Percentiles rank a stretch among this genome's conserved stretches.
These are phyloP conservation scores for Choristoneura rosaceana DNA, from an alignment of 2,888 invertebrate genomes.

Conservation along the genomic window DNA sequence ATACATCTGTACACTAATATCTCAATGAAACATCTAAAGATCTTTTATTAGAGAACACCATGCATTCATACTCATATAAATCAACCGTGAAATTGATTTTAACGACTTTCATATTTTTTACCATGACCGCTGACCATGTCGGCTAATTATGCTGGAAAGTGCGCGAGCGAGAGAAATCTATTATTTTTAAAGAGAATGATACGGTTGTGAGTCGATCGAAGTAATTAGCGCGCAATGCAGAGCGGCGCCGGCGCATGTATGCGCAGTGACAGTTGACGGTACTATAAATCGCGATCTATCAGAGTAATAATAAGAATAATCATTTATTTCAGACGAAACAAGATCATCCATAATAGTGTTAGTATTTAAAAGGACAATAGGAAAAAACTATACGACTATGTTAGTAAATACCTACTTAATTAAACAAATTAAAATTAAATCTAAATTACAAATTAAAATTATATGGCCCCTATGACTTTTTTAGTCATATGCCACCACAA, in stretches of 20 bases:
- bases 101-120: constrained; percentile 48
- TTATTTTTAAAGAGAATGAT: constrained; percentile 43
- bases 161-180: constrained; percentile 48
- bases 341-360: no score
- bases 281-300: no score
- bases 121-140: constrained; percentile 46
- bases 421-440: no score
- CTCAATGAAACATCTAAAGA: not conserved
- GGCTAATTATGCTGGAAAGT: constrained; percentile 52
- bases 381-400: no score
- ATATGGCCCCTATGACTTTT: no score
- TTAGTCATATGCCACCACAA: no score
- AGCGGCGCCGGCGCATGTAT: constrained; percentile 4
- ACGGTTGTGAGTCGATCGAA: constrained; percentile 30
- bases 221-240: constrained; percentile 31
- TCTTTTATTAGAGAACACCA: constrained; percentile 8
- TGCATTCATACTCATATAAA: constrained; percentile 37
- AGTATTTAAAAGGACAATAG: no score
- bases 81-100: constrained; percentile 47
- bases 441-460: no score
- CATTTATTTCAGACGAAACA: no score
- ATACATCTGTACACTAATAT: no score
- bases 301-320: no score
- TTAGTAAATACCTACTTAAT: no score
- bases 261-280: not conserved